phyloP scores from a whole-genome alignment of 2,888 invertebrate species.

The Cephus spinipes region DNA sequence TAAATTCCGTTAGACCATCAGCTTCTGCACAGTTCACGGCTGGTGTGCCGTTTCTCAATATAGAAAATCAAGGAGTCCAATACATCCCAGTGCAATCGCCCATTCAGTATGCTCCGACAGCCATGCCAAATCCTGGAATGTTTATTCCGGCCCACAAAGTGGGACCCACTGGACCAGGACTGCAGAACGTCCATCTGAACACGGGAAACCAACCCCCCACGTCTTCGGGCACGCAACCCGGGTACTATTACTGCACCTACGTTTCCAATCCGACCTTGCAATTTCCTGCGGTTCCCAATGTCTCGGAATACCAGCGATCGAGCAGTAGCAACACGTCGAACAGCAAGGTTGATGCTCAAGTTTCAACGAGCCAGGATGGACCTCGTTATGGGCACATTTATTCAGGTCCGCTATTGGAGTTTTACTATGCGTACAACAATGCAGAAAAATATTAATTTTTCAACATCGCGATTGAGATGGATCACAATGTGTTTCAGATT shows the following conservation, averaged over 20 bases:
- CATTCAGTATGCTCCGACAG: constrained; percentile 14
- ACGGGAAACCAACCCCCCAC: not conserved
- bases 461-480: not conserved
- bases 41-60: not conserved
- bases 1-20: not conserved
- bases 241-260: constrained; percentile 46
- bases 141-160: constrained; percentile 8
- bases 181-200: constrained; percentile 8
- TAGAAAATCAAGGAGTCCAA: not conserved
- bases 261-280: constrained; percentile 46
- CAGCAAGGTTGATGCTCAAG: not conserved
- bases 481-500: constrained; percentile 16
- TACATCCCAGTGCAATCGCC: constrained; percentile 4
- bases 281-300: constrained; percentile 40
- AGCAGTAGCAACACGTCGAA: too few relatives aligned
- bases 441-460: not conserved
- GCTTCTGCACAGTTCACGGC: not conserved
- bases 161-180: constrained; percentile 32
- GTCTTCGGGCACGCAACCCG: constrained; percentile 15
- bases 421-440: too few relatives aligned
- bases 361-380: not conserved
- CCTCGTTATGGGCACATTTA: not conserved
- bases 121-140: not conserved
- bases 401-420: not conserved
- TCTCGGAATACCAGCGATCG: constrained; percentile 35